A percentile compares a stretch with the other conserved stretches of the same genome.
Evolutionary conservation across 2,113 vertebrate genomes (phyloP).

Genomic region (Pseudopodoces humilis): DNA sequence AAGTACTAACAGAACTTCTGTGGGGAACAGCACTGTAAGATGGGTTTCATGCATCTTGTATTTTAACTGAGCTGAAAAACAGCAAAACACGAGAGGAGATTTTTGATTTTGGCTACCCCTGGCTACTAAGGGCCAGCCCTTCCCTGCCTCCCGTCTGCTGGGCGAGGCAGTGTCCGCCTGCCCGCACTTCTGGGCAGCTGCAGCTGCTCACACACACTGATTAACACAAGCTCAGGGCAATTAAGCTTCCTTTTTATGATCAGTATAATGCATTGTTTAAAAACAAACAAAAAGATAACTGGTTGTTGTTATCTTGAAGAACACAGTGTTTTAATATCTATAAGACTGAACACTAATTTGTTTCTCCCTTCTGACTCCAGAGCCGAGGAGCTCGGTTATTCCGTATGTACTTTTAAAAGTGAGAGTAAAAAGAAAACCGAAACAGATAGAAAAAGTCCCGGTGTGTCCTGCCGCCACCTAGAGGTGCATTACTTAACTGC

Average conservation of each 20-base stretch:
- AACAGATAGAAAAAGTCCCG: not conserved
- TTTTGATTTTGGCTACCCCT: not conserved
- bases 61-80: not conserved
- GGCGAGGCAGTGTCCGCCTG: rapidly evolving
- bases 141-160: not conserved
- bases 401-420: not conserved
- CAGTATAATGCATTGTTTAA: not conserved
- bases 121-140: not conserved
- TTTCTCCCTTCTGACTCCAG: not conserved
- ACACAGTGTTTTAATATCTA: not conserved
- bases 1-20: not conserved
- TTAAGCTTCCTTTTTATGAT: not conserved
- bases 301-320: not conserved
- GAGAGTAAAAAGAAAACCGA: not conserved
- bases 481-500: not conserved
- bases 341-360: not conserved
- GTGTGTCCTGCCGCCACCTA: not conserved
- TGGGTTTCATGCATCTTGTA: not conserved
- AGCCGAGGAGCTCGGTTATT: not conserved
- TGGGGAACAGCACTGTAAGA: not conserved
- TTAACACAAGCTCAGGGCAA: rapidly evolving
- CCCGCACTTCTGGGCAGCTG: not conserved
- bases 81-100: not conserved
- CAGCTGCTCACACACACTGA: not conserved
- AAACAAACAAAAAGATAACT: not conserved